Evolutionary conservation across 2,113 vertebrate species (phyloP).

Genomic region (Anser brachyrhynchus): DNA sequence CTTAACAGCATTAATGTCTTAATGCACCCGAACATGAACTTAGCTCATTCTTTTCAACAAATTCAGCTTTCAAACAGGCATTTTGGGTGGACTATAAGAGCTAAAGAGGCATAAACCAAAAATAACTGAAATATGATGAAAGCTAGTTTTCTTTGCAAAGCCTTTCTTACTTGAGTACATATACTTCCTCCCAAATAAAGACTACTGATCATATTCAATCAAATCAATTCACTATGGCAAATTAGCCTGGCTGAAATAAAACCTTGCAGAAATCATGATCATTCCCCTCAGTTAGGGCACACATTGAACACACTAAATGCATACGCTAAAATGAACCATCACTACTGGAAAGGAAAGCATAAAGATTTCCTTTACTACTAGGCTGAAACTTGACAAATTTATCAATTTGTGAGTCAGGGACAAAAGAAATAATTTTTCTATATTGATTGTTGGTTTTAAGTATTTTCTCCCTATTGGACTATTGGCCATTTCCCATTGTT

Average conservation of each 20-base stretch:
- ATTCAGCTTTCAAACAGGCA: neutral
- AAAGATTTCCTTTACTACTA: neutral
- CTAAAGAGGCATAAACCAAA: neutral
- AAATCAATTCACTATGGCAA: neutral
- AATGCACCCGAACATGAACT: neutral
- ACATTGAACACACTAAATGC: neutral
- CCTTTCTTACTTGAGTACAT: neutral
- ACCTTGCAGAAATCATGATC: neutral
- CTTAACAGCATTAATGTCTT: neutral
- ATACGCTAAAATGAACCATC: neutral
- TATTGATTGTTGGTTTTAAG: neutral
- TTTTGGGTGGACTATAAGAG: neutral
- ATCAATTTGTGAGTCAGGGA: neutral
- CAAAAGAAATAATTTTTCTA: neutral
- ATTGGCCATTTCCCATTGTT: neutral
- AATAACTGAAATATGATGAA: neutral
- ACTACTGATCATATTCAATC: neutral
- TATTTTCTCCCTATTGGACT: neutral
- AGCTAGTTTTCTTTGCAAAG: neutral
- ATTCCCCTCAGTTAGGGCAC: neutral
- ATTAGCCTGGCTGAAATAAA: neutral
- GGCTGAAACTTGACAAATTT: neutral
- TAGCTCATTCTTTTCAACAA: neutral
- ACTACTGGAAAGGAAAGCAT: neutral
- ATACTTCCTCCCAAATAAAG: neutral